Evolutionary conservation across 2,888 invertebrate species (phyloP).

Genomic region (Formica aserva): DNA sequence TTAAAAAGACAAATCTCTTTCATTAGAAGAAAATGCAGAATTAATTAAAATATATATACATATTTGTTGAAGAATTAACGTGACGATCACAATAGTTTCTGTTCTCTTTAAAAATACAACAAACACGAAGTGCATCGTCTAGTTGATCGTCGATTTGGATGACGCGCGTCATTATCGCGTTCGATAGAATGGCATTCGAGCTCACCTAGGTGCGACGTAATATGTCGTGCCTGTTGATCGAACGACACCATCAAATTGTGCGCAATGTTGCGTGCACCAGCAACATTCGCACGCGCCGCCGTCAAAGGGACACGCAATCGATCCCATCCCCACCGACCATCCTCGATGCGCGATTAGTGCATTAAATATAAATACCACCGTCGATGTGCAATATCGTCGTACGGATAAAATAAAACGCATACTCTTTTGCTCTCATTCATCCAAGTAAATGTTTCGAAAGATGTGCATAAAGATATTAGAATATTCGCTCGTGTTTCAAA

Average conservation of each 20-base stretch:
- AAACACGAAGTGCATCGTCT: not conserved
- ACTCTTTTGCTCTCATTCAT: not conserved
- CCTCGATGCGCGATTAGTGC: slow-evolving; percentile 59
- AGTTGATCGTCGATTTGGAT: slow-evolving; percentile 14
- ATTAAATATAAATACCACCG: slow-evolving; percentile 65
- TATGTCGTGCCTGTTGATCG: slow-evolving; percentile 68
- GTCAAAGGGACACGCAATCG: slow-evolving; percentile 64
- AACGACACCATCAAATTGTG: slow-evolving; percentile 72
- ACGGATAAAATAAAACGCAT: slow-evolving; percentile 4
- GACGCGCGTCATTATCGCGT: slow-evolving; percentile 44
- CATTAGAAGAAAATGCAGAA: not conserved
- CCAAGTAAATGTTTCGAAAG: not conserved
- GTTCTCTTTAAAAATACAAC: not conserved
- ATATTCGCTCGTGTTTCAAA: not conserved
- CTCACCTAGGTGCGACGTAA: slow-evolving; percentile 56
- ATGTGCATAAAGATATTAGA: not conserved
- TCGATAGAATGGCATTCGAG: slow-evolving; percentile 15
- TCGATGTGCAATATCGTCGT: slow-evolving; percentile 23
- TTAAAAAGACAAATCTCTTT: not conserved
- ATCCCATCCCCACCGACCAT: slow-evolving; percentile 42
- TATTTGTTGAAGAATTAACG: not conserved
- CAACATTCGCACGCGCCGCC: slow-evolving; percentile 69
- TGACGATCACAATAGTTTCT: not conserved
- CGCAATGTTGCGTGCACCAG: slow-evolving; percentile 71
- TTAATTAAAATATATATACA: not conserved